Evolutionary conservation across 1,140 invertebrate species (phyloP).

Genomic region (Psix sp.): DNA sequence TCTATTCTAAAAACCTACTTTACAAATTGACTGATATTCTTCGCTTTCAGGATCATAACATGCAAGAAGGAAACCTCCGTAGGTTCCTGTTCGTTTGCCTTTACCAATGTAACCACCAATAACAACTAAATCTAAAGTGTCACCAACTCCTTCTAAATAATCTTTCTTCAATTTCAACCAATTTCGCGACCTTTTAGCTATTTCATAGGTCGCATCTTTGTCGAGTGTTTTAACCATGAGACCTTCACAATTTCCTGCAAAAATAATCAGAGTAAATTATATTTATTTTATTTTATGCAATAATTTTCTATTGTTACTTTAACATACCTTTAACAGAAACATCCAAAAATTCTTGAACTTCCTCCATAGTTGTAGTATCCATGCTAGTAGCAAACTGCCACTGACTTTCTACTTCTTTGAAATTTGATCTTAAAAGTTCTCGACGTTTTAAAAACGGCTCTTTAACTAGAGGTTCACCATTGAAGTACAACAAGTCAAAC

Average conservation of each 20-base stretch:
- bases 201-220: constrained; percentile 96
- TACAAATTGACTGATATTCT: constrained; percentile 95
- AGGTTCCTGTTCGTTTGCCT: constrained; percentile 95
- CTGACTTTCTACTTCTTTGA: constrained; percentile 87
- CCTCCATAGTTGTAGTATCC: constrained; percentile 92
- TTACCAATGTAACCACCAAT: constrained; percentile 96
- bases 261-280: constrained; percentile 7
- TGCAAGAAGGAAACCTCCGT: constrained; percentile 97
- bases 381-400: constrained; percentile 92
- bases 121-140: constrained; percentile 96
- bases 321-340: constrained; percentile 91
- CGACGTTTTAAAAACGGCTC: constrained; percentile 88
- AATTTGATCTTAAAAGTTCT: constrained; percentile 85
- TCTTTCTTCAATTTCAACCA: constrained; percentile 99
- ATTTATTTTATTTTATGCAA: constrained; percentile 9
- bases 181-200: constrained; percentile 96
- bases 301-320: background rate
- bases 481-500: constrained; percentile 97
- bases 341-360: constrained; percentile 95
- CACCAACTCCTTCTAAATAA: constrained; percentile 96
- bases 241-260: constrained; percentile 95
- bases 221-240: constrained; percentile 99
- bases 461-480: constrained; percentile 91
- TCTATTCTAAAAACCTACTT: constrained; percentile 78
- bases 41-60: constrained; percentile 96